Conservation (phyloP, 2,888 invertebrate species). For the Dasysyrphus albostriatus region DNA sequence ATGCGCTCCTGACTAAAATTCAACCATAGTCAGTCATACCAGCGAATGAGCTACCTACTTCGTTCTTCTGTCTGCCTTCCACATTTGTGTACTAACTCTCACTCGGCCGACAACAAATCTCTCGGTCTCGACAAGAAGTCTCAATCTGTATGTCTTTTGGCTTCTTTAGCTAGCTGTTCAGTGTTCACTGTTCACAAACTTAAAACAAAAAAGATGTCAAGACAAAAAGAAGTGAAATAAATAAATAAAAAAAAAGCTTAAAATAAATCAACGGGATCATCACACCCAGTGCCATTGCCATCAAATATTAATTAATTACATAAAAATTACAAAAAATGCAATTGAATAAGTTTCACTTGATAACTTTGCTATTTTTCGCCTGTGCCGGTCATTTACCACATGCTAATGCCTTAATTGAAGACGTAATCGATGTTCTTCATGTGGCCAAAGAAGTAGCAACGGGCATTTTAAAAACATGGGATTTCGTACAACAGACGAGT, state of each 20-base stretch:
- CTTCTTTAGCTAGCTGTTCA: not conserved
- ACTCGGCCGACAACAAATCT: slow-evolving; percentile 34
- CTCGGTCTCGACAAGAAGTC: not conserved
- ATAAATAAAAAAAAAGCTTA: slow-evolving; percentile 7
- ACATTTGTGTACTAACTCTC: slow-evolving; percentile 49
- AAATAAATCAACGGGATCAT: slow-evolving; percentile 24
- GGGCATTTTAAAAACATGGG: slow-evolving; percentile 87
- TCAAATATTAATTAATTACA: slow-evolving; percentile 19
- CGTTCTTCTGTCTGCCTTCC: not conserved
- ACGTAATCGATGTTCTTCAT: slow-evolving; percentile 86
- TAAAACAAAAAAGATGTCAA: slow-evolving; percentile 21
- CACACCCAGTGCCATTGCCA: slow-evolving; percentile 34
- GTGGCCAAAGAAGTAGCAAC: slow-evolving; percentile 86
- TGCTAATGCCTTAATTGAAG: slow-evolving; percentile 85
- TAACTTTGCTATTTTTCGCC: slow-evolving; percentile 23
- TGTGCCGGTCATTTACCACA: slow-evolving; percentile 76
- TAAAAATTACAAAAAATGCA: slow-evolving; percentile 43
- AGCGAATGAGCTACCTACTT: slow-evolving; percentile 11
- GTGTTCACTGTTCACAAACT: not conserved
- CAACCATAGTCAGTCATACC: no score
- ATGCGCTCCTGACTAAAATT: no score
- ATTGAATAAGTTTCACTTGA: slow-evolving; percentile 36
- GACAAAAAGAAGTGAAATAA: slow-evolving; percentile 32
- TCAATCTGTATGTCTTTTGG: slow-evolving; percentile 7
- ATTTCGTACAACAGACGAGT: slow-evolving; percentile 86